Evolutionary conservation across 1,140 invertebrate species (phyloP), one percentile per base, ranked within the genome.

Genomic region (Manduca sexta): DNA sequence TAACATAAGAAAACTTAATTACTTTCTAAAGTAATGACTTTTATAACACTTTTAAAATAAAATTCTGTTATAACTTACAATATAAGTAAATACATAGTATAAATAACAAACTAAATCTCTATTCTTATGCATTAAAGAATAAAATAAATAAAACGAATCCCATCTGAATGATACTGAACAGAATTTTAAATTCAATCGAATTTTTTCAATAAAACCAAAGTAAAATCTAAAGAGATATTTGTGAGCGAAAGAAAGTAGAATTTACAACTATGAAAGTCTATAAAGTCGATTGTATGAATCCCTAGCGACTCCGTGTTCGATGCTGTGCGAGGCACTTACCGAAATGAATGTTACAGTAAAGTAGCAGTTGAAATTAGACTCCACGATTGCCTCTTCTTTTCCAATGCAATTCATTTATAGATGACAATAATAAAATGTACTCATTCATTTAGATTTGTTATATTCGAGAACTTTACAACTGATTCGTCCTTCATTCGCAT

Each of bases 201-300:
- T 42, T 30, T 29, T 13, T 42, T 42, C 40, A 42, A 42, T 42
- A 42, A 42, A 42, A 42, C 12, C 21, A 5, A 40, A 45, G 14
- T 11, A 45, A 5, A 37, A 40, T 40, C 30, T 18, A n/a, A 35
- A 37, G 18, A 35, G 16, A 37, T 15, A 29, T 31, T 21, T 34
- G 16, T 21, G 16, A 34, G 12, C 21, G 26, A 51, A 51, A 47
- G 48, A 40, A 57, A 48, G 33, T 52, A 35, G 34, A 49, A 57
- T 57, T 57, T 57, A 57, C 35, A 52, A 49, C 49, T 56, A 45
- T 45, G 41, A 45, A 12, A 45, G 31, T 39, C 48, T 14, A 50
- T 56, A 56, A 50, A 55, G 33, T 52, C 49, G 42, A 52, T 56
- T 48, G 49, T 57, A 47, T 45, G 55, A 52, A 57, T 57, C 42